These are phyloP conservation scores for Cyphomyrus plagiostoma DNA, from an alignment of 2,113 vertebrate species.

Conservation along the genomic window DNA sequence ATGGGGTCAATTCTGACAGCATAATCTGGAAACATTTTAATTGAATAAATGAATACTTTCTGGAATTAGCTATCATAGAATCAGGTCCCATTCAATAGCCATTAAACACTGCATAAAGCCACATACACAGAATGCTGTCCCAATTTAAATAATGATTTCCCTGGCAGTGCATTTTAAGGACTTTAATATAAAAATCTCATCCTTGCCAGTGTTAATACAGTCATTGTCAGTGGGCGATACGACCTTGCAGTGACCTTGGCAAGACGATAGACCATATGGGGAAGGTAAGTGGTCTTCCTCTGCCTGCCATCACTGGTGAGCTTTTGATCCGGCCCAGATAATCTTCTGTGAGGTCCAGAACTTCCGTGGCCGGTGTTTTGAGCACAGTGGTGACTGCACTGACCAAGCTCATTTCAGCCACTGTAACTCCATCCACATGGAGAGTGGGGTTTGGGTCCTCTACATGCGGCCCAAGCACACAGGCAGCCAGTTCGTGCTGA, in stretches of 20 bases:
- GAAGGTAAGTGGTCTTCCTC: conserved; percentile 33
- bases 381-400: conserved; percentile 47
- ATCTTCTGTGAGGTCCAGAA: conserved; percentile 54
- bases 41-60: conserved; percentile 30
- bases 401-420: conserved; percentile 46
- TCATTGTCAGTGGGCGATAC: conserved; percentile 10
- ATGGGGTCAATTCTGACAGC: neutral
- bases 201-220: conserved; percentile 5
- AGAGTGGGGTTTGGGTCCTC: conserved; percentile 48
- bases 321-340: conserved; percentile 35
- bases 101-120: conserved; percentile 27
- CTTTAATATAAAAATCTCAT: conserved; percentile 42
- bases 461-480: conserved; percentile 40
- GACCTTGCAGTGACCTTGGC: too few relatives aligned
- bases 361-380: conserved; percentile 49
- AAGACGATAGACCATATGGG: conserved; percentile 38
- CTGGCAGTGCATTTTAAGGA: conserved; percentile 46
- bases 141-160: conserved; percentile 46
- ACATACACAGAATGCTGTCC: conserved; percentile 31
- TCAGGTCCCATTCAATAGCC: conserved; percentile 26
- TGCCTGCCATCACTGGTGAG: neutral
- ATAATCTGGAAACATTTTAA: conserved; percentile 13
- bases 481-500: conserved; percentile 43
- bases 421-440: conserved; percentile 52
- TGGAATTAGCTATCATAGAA: conserved; percentile 27